Conservation (phyloP, 2,797 vertebrate species). For the Semaprochilodus insignis region DNA sequence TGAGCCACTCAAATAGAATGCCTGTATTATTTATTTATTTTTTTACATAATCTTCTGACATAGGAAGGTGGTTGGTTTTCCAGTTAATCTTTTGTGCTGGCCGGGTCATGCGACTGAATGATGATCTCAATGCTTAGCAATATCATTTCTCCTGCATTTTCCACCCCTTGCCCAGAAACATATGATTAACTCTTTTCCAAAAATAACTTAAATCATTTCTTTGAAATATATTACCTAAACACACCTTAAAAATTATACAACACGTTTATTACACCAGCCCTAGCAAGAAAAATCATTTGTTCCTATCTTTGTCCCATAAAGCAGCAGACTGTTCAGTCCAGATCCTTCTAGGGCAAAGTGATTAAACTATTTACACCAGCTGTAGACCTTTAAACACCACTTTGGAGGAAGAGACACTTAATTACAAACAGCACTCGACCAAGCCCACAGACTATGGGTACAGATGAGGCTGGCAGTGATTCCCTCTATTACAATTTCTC, state of each 20-base stretch:
- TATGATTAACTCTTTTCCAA: not conserved
- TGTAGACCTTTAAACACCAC: conserved; percentile 6
- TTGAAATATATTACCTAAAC: not conserved
- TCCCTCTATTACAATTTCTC: too few relatives aligned
- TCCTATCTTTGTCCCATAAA: not conserved
- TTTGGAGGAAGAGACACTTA: conserved; percentile 8
- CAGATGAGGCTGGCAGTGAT: conserved; percentile 1
- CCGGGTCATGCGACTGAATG: conserved; percentile 50
- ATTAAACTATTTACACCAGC: conserved; percentile 20
- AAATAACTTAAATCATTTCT: not conserved
- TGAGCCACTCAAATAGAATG: conserved; percentile 14
- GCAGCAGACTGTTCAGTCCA: not conserved
- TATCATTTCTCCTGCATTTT: conserved; percentile 35
- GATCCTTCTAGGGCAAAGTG: not conserved
- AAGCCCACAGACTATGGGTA: not conserved
- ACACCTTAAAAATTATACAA: not conserved
- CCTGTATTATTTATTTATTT: not conserved
- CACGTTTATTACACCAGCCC: not conserved
- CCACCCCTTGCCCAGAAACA: not conserved
- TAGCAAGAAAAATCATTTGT: not conserved
- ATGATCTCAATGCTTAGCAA: conserved; percentile 41
- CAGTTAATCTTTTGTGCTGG: conserved; percentile 24
- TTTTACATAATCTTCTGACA: conserved; percentile 41
- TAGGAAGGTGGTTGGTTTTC: conserved; percentile 9
- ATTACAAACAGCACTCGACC: conserved; percentile 22